Base-by-base conservation (phyloP, 2,113 vertebrate genomes). In the Barbus barbus region DNA sequence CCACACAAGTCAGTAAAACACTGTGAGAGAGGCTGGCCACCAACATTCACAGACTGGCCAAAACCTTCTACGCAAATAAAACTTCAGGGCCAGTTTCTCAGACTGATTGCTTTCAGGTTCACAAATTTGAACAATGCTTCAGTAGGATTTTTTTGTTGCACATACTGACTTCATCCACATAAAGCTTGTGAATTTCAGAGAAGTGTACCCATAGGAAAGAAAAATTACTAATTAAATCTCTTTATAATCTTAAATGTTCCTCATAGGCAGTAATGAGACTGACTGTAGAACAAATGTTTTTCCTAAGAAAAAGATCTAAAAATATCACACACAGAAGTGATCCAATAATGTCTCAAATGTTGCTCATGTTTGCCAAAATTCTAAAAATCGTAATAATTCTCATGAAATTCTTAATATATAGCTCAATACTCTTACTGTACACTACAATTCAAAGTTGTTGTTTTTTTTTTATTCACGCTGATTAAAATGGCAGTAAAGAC, bases 1-100 rank as follows among this genome's bases (percentile, higher is more conserved):
- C 93, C 94, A 93, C 93, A 94, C 92, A 93, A 86, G 73, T 60
- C 38, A 11, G 77, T 69, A 41, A 41, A 71, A 58, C 18, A 13
- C 41, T 65, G 61, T 65, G 75, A 78, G 73, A 76, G 73, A 24
- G 44, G 61, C 24, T 44, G 60, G 41, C 73, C 58, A 77, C 44
- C 26, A 67, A 31, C 61, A 51, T 81, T 81, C 78, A 69, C 61
- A 69, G 78, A 81, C 61, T 81, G 18, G 61, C 63, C 61, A 51
- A 48, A 48, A 51, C 78, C 78, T 67, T 81, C 78, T 51, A 51
- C 61, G 51, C 33, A 31, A 69, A 69, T 44, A 44, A 44, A 44
- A 81, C 44, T 36, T 78, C 6, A 24, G 60, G 44, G 82, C 58
- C 18, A 51, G 51, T 77, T 65, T 65, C 69, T 75, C 82, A 77